phyloP scores from a whole-genome alignment of 2,888 invertebrate genomes.

The Caenorhabditis sulstoni region DNA sequence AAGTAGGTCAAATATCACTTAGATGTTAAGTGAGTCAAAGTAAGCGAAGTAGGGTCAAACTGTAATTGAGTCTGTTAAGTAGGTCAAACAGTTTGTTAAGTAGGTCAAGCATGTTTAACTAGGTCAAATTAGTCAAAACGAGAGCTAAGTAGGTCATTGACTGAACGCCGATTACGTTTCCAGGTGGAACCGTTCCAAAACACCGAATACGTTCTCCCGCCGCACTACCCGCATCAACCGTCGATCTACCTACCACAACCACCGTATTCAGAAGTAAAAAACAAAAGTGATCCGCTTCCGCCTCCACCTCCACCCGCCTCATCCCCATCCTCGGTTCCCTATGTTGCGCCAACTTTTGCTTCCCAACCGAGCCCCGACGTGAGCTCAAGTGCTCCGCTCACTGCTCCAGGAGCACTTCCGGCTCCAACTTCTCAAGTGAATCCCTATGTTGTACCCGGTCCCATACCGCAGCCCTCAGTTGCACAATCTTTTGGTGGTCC shows the following conservation, averaged over 20 bases:
- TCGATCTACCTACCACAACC: slow-evolving; percentile 36
- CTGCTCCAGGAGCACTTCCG: not conserved
- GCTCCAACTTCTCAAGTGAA: not conserved
- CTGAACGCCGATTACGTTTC: too few species aligned
- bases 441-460: not conserved
- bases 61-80: too few species aligned
- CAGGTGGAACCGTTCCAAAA: slow-evolving; percentile 50
- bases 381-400: too few species aligned
- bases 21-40: too few species aligned
- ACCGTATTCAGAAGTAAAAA: slow-evolving; percentile 41
- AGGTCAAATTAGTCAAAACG: too few species aligned
- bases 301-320: not conserved
- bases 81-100: too few species aligned
- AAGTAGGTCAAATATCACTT: too few species aligned
- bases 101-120: too few species aligned
- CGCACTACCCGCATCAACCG: slow-evolving; percentile 16
- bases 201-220: slow-evolving; percentile 28
- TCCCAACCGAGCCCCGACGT: too few species aligned
- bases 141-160: too few species aligned
- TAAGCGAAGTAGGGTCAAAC: too few species aligned
- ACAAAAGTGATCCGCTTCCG: not conserved
- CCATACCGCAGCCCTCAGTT: slow-evolving; percentile 25
- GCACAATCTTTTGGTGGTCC: too few species aligned
- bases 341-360: not conserved
- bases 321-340: not conserved